Evolutionary conservation across 2,113 vertebrate genomes (phyloP).

Genomic region (Cervus canadensis): DNA sequence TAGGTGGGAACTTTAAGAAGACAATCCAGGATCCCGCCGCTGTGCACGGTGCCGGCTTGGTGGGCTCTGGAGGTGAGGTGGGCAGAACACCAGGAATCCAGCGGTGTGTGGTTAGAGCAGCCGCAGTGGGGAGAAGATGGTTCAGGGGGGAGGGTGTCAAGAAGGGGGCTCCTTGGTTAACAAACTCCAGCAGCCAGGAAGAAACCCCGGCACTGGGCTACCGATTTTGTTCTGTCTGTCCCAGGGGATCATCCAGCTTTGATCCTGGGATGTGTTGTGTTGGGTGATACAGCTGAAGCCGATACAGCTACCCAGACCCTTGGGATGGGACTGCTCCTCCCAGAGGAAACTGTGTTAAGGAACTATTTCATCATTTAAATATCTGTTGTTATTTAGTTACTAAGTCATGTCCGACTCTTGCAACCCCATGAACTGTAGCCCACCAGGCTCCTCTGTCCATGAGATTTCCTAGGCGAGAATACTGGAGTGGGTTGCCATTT

Average conservation of each 20-base stretch:
- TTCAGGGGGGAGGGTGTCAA: not conserved
- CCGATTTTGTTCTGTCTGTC: not conserved
- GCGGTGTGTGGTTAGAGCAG: not conserved
- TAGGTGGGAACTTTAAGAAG: not conserved
- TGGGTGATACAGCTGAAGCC: not conserved
- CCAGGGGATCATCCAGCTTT: not conserved
- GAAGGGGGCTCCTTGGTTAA: not conserved
- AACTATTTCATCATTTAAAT: not conserved
- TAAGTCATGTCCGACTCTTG: not conserved
- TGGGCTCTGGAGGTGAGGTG: not conserved
- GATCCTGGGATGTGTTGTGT: not conserved
- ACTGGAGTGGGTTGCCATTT: not conserved
- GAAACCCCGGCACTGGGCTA: not conserved
- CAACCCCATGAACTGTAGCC: not conserved
- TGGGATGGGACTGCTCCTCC: not conserved
- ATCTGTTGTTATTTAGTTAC: not conserved
- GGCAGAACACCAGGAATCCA: not conserved
- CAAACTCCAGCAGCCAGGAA: not conserved
- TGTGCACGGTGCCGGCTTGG: not conserved
- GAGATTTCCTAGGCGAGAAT: not conserved
- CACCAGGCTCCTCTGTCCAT: not conserved
- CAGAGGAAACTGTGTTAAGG: not conserved
- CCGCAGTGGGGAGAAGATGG: not conserved
- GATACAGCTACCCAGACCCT: not conserved
- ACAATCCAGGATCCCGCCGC: rapidly evolving